Evolutionary conservation across 2,888 invertebrate genomes (phyloP).

Genomic region (Chrysolina americana): DNA sequence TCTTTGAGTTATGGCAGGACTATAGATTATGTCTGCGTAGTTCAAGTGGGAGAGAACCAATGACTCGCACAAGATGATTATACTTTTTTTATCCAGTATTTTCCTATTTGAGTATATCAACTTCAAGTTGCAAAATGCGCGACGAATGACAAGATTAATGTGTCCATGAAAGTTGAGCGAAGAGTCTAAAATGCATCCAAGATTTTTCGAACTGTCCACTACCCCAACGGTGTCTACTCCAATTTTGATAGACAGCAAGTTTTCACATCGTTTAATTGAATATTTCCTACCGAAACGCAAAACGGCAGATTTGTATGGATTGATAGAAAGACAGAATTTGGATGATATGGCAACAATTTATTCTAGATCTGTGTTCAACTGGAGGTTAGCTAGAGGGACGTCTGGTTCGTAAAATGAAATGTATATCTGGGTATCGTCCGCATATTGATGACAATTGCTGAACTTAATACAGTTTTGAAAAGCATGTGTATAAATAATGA

Average conservation of each 20-base stretch:
- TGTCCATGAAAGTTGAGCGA: too few species aligned
- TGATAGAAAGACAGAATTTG: conserved; percentile 16
- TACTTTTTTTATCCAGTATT: neutral
- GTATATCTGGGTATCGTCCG: too few species aligned
- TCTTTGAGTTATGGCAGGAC: neutral
- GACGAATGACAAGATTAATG: too few species aligned
- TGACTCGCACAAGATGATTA: conserved; percentile 4
- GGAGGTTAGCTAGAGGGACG: too few species aligned
- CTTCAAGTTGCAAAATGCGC: too few species aligned
- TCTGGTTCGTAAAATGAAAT: too few species aligned
- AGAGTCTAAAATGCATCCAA: too few species aligned
- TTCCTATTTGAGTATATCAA: too few species aligned
- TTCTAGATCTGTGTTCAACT: too few species aligned
- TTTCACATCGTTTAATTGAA: neutral
- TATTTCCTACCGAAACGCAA: neutral
- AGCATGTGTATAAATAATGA: conserved; percentile 7
- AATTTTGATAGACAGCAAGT: too few species aligned
- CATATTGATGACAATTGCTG: neutral
- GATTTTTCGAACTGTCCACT: too few species aligned
- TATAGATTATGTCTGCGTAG: neutral
- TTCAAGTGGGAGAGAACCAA: conserved; percentile 3
- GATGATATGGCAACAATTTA: neutral
- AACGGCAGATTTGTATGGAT: neutral
- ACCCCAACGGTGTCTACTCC: too few species aligned
- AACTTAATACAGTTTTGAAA: conserved; percentile 5